Percentiles rank a stretch among this genome's conserved stretches.
These are phyloP conservation scores for Linnaemya tessellans DNA, from an alignment of 2,888 invertebrate genomes.

Conservation along the genomic window DNA sequence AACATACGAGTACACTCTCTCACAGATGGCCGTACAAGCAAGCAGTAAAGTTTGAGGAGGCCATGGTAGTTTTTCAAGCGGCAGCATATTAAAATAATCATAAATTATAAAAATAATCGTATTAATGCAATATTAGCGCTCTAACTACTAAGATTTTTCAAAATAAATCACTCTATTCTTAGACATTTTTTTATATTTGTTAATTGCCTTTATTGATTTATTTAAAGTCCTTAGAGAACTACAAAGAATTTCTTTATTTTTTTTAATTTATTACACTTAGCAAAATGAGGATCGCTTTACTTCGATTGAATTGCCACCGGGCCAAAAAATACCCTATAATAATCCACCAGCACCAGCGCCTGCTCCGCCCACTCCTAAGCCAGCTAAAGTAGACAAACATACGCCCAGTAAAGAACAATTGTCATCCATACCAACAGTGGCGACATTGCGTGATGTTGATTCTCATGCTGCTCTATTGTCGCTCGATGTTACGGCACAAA, in stretches of 20 bases:
- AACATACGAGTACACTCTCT: neutral
- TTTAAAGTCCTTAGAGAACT: conserved; percentile 2
- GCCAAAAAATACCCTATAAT: conserved; percentile 70
- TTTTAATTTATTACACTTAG: conserved; percentile 69
- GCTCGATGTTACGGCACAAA: conserved; percentile 74
- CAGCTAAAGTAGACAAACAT: conserved; percentile 64
- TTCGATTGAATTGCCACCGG: conserved; percentile 76
- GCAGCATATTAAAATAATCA: conserved; percentile 50
- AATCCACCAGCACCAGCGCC: conserved; percentile 62
- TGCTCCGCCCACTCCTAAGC: conserved; percentile 70
- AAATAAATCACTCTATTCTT: conserved; percentile 1
- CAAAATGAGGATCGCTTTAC: conserved; percentile 80
- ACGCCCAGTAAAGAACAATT: conserved; percentile 55
- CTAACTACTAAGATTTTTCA: conserved; percentile 27
- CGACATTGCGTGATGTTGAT: conserved; percentile 79
- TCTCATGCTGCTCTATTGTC: conserved; percentile 80
- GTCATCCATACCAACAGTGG: conserved; percentile 73
- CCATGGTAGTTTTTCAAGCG: conserved; percentile 45
- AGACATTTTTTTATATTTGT: conserved; percentile 16
- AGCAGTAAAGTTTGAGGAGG: conserved; percentile 9
- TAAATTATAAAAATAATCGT: conserved; percentile 50
- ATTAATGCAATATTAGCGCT: conserved; percentile 38
- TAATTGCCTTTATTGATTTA: conserved; percentile 1
- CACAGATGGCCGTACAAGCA: neutral
- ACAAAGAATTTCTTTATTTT: neutral